Conservation (phyloP, 2,797 vertebrate genomes). For the Stomatorhinus walkeri region DNA sequence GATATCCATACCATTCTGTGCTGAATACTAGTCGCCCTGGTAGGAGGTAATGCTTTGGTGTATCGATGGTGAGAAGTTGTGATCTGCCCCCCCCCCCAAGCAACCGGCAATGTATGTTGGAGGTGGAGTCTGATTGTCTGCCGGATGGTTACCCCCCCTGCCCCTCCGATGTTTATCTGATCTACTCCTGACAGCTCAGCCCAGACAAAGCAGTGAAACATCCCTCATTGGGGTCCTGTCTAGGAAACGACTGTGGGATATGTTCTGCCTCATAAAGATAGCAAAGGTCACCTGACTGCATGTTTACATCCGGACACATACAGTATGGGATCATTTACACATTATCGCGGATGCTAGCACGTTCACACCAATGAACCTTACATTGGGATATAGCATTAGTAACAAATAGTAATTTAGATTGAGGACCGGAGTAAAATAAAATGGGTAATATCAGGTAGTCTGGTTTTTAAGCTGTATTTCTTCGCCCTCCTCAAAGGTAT, state of each 20-base stretch:
- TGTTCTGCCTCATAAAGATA: background rate
- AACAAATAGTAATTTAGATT: background rate
- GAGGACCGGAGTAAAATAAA: background rate
- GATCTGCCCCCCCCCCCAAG: background rate
- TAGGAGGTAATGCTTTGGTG: background rate
- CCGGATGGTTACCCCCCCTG: background rate
- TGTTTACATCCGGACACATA: conserved; percentile 6
- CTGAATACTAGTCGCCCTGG: background rate
- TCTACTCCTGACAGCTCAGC: conserved; percentile 1
- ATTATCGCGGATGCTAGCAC: background rate
- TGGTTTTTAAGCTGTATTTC: background rate
- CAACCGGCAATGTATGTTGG: background rate
- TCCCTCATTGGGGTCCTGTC: background rate
- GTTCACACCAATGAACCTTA: background rate
- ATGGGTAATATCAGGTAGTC: background rate
- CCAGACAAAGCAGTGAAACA: conserved; percentile 1
- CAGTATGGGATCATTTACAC: conserved; percentile 3
- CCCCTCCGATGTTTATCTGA: background rate
- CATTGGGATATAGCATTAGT: background rate
- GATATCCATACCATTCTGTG: background rate
- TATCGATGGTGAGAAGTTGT: background rate
- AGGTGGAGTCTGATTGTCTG: conserved; percentile 4
- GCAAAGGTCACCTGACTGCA: background rate
- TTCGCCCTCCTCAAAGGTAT: background rate
- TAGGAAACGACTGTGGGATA: background rate